phyloP scores from a whole-genome alignment of 2,888 invertebrate species.

The Eristalis arbustorum region DNA sequence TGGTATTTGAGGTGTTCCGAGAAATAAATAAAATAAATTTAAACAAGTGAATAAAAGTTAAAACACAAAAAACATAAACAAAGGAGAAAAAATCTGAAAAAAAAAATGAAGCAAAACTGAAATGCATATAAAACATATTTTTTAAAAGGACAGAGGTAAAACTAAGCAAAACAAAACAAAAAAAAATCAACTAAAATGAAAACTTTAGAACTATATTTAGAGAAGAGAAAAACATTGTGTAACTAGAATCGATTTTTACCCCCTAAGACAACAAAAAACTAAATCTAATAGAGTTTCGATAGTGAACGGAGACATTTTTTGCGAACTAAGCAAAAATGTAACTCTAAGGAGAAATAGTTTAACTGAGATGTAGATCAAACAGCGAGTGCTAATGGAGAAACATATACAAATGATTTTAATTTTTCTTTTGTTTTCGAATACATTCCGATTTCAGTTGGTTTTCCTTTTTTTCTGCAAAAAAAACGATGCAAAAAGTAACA shows the following conservation, averaged over 20 bases:
- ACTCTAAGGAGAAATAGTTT: conserved; percentile 18
- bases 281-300: conserved; percentile 43
- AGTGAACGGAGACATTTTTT: conserved; percentile 28
- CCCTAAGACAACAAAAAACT: conserved; percentile 39
- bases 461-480: neutral
- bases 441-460: conserved; percentile 53
- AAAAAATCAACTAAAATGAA: neutral
- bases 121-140: conserved; percentile 52
- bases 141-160: conserved; percentile 53
- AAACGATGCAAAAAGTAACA: neutral
- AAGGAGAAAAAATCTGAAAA: conserved; percentile 46
- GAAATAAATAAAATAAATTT: conserved; percentile 76
- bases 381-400: conserved; percentile 41
- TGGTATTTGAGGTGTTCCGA: conserved; percentile 81
- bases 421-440: conserved; percentile 29
- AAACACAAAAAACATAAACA: conserved; percentile 62
- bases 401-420: neutral
- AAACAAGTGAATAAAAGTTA: conserved; percentile 46
- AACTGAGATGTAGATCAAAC: conserved; percentile 54
- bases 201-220: conserved; percentile 60
- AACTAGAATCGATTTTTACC: conserved; percentile 62
- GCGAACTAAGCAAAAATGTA: conserved; percentile 27
- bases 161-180: conserved; percentile 11
- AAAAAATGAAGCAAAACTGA: conserved; percentile 6
- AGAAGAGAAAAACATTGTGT: conserved; percentile 27